A percentile compares a stretch with the other conserved stretches of the same genome.
Conservation (phyloP, 2,797 vertebrate genomes). For the Neosilurus hyrtlii region DNA sequence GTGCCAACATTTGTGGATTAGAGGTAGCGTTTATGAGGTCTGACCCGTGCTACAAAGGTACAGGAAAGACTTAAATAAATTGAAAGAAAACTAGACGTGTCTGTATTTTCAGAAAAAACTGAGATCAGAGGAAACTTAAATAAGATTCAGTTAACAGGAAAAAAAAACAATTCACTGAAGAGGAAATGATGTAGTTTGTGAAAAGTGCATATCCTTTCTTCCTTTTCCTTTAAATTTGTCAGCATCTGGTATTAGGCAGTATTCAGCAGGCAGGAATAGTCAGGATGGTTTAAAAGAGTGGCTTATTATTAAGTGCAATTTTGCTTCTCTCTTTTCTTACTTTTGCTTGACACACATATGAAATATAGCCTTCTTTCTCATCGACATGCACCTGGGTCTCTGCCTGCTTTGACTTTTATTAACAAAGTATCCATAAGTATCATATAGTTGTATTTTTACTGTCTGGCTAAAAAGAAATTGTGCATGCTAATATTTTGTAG, state of each 20-base stretch:
- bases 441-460: not conserved
- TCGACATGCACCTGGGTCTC: not conserved
- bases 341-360: not conserved
- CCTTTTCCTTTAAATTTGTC: not conserved
- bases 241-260: too few species aligned
- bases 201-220: not conserved
- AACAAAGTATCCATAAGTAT: not conserved
- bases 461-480: too few species aligned
- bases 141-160: not conserved
- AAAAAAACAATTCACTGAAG: not conserved
- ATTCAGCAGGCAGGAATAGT: not conserved
- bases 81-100: not conserved
- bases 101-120: not conserved
- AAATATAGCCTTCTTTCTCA: not conserved
- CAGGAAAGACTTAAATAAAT: not conserved
- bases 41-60: not conserved
- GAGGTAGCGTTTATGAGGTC: not conserved
- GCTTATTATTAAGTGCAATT: not conserved
- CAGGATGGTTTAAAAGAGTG: not conserved
- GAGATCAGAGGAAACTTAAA: not conserved
- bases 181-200: not conserved
- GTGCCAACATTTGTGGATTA: not conserved
- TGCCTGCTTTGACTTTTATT: not conserved
- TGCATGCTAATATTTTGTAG: too few species aligned
- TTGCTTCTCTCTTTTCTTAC: not conserved